Conservation (phyloP, 1,140 invertebrate genomes). For the Calliopsis andreniformis region DNA sequence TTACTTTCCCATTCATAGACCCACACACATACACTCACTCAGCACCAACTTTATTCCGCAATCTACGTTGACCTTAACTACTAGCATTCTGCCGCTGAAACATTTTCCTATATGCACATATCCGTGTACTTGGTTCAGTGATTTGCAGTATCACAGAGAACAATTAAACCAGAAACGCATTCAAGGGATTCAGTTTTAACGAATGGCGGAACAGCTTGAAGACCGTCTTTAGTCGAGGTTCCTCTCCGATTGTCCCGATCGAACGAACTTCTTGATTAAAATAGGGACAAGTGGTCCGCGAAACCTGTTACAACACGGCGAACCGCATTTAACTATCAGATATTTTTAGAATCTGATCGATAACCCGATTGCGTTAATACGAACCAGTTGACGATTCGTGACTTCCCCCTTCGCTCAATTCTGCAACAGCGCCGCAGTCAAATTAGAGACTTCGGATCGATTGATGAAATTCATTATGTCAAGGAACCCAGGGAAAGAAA, state of each 20-base stretch:
- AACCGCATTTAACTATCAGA: conserved; percentile 29
- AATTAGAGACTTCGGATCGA: neutral
- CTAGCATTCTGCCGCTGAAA: no score
- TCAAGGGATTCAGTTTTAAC: no score
- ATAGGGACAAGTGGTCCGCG: conserved; percentile 31
- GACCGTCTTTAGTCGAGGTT: neutral
- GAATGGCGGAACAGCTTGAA: neutral
- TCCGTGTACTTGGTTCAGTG: no score
- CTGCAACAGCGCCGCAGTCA: no score
- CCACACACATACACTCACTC: no score
- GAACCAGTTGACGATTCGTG: conserved; percentile 4
- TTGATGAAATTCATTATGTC: neutral
- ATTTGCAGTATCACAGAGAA: no score
- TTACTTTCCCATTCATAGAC: no score
- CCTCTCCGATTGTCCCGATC: neutral
- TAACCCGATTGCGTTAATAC: conserved; percentile 23
- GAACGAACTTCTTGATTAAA: conserved; percentile 7
- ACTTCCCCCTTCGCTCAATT: neutral
- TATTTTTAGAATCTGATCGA: conserved; percentile 41
- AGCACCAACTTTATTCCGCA: no score
- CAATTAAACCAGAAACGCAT: no score
- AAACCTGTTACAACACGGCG: conserved; percentile 7
- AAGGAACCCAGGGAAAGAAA: no score
- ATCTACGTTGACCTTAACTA: no score
- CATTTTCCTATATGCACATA: no score